Conservation (phyloP, 2,888 invertebrate species). For the Notocelia uddmanniana region DNA sequence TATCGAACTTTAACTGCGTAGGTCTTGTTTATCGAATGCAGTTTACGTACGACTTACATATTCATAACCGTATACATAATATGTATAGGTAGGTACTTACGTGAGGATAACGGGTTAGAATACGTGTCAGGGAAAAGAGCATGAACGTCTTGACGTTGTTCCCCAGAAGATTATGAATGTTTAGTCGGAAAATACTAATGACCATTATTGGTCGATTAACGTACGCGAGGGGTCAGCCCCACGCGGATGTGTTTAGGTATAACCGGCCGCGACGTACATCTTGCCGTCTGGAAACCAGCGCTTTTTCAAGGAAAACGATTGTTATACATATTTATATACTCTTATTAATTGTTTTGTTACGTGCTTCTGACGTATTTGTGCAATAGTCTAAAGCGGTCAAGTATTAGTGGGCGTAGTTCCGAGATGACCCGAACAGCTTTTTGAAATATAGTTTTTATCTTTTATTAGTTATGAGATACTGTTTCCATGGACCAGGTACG, state of each 20-base stretch:
- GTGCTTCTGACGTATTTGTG: constrained; percentile 28
- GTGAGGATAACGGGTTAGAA: constrained; percentile 39
- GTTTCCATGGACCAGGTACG: background rate
- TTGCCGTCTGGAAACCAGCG: constrained; percentile 32
- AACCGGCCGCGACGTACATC: constrained; percentile 19
- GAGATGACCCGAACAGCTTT: constrained; percentile 1
- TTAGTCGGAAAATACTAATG: constrained; percentile 36
- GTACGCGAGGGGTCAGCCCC: constrained; percentile 37
- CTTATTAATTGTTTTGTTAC: constrained; percentile 31
- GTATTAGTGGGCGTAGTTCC: constrained; percentile 24
- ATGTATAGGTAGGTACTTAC: constrained; percentile 9
- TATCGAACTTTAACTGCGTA: constrained; percentile 59
- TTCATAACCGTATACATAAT: constrained; percentile 23
- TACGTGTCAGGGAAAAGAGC: constrained; percentile 1
- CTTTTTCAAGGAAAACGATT: constrained; percentile 42
- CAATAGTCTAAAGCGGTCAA: constrained; percentile 26
- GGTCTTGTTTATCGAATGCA: constrained; percentile 51
- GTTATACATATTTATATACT: constrained; percentile 19
- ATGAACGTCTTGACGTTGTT: constrained; percentile 8
- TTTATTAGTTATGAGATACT: too few species aligned
- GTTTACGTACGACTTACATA: constrained; percentile 28
- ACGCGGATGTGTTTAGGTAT: constrained; percentile 37
- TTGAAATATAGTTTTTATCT: background rate
- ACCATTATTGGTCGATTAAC: constrained; percentile 23
- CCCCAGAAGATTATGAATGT: constrained; percentile 33